phyloP scores from a whole-genome alignment of 1,140 invertebrate genomes.

The Leptoteleia sp. region DNA sequence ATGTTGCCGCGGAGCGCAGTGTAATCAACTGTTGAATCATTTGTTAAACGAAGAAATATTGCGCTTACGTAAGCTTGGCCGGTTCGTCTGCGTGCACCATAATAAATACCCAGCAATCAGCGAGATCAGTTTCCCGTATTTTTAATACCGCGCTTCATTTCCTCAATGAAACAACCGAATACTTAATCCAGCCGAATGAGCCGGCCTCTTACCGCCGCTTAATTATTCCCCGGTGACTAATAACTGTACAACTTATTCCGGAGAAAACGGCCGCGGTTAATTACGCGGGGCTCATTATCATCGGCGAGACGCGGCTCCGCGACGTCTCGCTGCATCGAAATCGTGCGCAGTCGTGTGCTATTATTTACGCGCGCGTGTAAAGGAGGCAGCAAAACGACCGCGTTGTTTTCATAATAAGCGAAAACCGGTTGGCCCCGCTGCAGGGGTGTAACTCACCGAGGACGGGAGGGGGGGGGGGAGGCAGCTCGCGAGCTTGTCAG shows the following conservation, averaged over 20 bases:
- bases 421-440: conserved; percentile 38
- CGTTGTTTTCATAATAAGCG: conserved; percentile 49
- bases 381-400: conserved; percentile 25
- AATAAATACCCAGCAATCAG: conserved; percentile 48
- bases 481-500: conserved; percentile 1
- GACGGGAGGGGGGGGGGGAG: too few species aligned
- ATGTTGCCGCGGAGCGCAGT: too few species aligned
- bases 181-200: conserved; percentile 36
- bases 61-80: conserved; percentile 27
- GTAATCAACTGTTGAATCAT: too few species aligned
- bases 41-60: conserved; percentile 7
- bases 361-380: conserved; percentile 38
- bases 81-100: background rate
- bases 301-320: conserved; percentile 39
- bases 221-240: conserved; percentile 56
- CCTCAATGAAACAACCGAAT: conserved; percentile 45
- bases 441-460: conserved; percentile 10
- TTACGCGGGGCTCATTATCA: conserved; percentile 48
- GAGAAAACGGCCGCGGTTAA: conserved; percentile 50
- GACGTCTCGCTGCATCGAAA: conserved; percentile 43
- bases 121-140: conserved; percentile 18
- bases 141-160: conserved; percentile 42
- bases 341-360: conserved; percentile 22
- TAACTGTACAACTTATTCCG: conserved; percentile 49
- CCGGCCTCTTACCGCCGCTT: conserved; percentile 34